Evolutionary conservation across 2,888 invertebrate genomes (phyloP), one percentile per base, ranked within the genome.

Genomic region (Palloptera scutellata): DNA sequence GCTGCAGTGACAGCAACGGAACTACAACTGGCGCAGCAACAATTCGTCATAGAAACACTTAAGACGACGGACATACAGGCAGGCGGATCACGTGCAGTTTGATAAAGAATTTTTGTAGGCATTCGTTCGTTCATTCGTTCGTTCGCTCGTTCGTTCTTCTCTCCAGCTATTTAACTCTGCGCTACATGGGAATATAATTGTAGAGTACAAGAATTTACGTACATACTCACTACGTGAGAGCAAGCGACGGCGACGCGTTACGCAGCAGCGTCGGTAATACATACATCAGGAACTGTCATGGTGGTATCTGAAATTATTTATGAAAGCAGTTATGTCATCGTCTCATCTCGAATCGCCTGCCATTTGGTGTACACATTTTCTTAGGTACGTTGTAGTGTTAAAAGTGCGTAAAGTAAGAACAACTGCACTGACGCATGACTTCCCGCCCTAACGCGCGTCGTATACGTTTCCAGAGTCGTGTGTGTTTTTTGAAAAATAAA

Each of bases 361-460:
- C 6, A 15, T 48, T 48, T n/a, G 51, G 13, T 48, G 4, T 48
- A 48, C 51, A 12, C 45, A 11, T 10, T 45, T 45, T 45, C 10
- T 12, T n/a, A n/a, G n/a, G n/a, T n/a, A n/a, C n/a, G n/a, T n/a
- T 68, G 66, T 70, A 59, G 72, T 69, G 66, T 70, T 67, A 66
- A 72, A 72, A 70, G 70, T 70, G 72, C 72, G 72, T 70, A 70
- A 17, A 13, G 64, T 59, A 30, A 30, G 41, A 51, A 19, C 66
- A 64, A 68, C 17, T 70, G 70, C 70, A 71, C 68, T 70, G 65
- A 71, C 71, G 72, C 72, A 71, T 73, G 70, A 73, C 70, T 64
- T 70, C 65, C 68, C 70, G 69, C 70, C 68, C 12, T n/a, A 13
- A 13, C 51, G n/a, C 15, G 51, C 51, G 30, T 48, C 51, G 13